Evolutionary conservation across 1,140 invertebrate genomes (phyloP).

Genomic region (Ladona fulva): DNA sequence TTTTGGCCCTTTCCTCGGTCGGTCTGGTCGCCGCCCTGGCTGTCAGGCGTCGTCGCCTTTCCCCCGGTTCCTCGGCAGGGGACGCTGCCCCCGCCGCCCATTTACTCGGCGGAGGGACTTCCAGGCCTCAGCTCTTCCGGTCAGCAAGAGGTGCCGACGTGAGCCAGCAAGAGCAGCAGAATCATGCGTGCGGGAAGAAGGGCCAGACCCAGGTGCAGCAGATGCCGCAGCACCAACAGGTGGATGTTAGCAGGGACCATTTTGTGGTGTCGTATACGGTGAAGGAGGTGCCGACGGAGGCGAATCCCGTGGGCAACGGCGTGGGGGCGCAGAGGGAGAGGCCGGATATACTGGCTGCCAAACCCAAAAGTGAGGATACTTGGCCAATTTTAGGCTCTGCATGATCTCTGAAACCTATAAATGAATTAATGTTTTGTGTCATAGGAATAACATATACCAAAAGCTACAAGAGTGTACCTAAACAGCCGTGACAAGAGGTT

Average conservation of each 20-base stretch:
- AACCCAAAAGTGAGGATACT: neutral
- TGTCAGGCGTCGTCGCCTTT: conserved; percentile 30
- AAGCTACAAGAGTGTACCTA: too few species aligned
- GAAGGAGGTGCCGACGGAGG: neutral
- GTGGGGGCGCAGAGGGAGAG: neutral
- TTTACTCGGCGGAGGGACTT: neutral
- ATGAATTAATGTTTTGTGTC: too few species aligned
- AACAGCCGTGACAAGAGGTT: too few species aligned
- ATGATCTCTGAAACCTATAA: too few species aligned
- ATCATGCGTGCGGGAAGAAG: conserved; percentile 49
- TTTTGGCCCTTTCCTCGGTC: conserved; percentile 42
- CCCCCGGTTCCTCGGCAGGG: conserved; percentile 17
- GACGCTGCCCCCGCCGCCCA: conserved; percentile 13
- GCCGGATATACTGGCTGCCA: neutral
- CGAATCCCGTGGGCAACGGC: neutral
- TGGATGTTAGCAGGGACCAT: conserved; percentile 11
- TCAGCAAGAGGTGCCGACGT: conserved; percentile 37
- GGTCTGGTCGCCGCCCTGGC: conserved; percentile 42
- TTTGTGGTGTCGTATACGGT: conserved; percentile 14
- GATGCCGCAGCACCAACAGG: neutral
- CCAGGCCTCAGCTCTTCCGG: conserved; percentile 30
- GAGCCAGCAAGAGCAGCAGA: conserved; percentile 36
- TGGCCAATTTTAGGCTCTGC: too few species aligned
- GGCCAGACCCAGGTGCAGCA: conserved; percentile 43
- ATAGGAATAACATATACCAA: too few species aligned